A percentile compares a stretch with the other conserved stretches of the same genome.
phyloP scores from a whole-genome alignment of 2,888 invertebrate genomes.

The Lampropteryx suffumata region DNA sequence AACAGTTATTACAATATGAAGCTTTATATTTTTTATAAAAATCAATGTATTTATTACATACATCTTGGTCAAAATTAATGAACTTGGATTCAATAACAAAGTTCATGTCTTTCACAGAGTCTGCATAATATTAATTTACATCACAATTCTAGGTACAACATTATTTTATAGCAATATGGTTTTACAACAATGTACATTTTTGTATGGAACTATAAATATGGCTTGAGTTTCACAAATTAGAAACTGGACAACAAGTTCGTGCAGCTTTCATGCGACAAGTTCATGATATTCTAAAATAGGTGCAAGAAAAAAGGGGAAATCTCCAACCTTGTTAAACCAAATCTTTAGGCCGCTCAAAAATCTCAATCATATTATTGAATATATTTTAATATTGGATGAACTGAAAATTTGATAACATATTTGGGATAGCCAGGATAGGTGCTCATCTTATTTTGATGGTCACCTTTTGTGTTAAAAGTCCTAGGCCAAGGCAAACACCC shows the following conservation, averaged over 20 bases:
- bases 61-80: slow-evolving; percentile 64
- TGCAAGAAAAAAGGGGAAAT: too few relatives aligned
- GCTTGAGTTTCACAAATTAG: slow-evolving; percentile 46
- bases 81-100: slow-evolving; percentile 43
- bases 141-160: slow-evolving; percentile 31
- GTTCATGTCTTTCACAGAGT: slow-evolving; percentile 30
- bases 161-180: slow-evolving; percentile 31
- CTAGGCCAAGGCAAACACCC: too few relatives aligned
- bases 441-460: too few relatives aligned
- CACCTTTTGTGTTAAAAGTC: too few relatives aligned
- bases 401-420: too few relatives aligned
- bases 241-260: not conserved
- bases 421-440: too few relatives aligned
- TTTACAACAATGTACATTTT: slow-evolving; percentile 49
- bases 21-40: slow-evolving; percentile 75
- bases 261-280: too few relatives aligned
- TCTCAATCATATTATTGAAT: too few relatives aligned
- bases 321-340: too few relatives aligned
- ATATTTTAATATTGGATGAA: too few relatives aligned
- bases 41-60: slow-evolving; percentile 75
- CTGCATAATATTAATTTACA: slow-evolving; percentile 21
- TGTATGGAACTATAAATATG: slow-evolving; percentile 69
- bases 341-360: too few relatives aligned
- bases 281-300: too few relatives aligned
- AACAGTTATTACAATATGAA: slow-evolving; percentile 53